Percentiles rank a stretch among this genome's conserved stretches.
Conservation (phyloP, 2,888 invertebrate genomes). For the Lepidochrysops patricia region DNA sequence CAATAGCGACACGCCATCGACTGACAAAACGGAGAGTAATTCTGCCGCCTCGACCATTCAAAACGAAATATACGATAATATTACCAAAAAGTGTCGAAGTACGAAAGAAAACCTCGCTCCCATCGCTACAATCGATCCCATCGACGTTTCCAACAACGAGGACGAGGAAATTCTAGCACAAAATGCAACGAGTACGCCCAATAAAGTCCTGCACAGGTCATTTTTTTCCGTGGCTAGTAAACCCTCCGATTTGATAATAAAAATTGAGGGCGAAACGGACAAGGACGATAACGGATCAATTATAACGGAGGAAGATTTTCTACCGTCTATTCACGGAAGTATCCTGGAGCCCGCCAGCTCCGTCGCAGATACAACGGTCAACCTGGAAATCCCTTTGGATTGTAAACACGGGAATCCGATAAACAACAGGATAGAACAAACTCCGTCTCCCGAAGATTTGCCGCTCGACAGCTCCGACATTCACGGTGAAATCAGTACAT, state of each 20-base stretch:
- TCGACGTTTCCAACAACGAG: conserved; percentile 38
- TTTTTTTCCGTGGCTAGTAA: conserved; percentile 20
- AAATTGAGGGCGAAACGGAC: conserved; percentile 24
- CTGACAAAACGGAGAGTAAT: conserved; percentile 72
- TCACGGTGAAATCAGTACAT: conserved; percentile 73
- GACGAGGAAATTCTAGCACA: conserved; percentile 25
- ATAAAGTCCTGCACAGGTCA: conserved; percentile 21
- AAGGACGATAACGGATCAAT: conserved; percentile 46
- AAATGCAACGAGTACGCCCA: conserved; percentile 25
- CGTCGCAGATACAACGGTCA: conserved; percentile 65
- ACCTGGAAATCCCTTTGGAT: conserved; percentile 71
- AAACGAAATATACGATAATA: conserved; percentile 57
- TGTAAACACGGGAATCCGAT: conserved; percentile 59
- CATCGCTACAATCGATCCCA: conserved; percentile 41
- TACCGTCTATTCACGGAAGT: conserved; percentile 76
- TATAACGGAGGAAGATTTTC: conserved; percentile 74
- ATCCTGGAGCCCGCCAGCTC: conserved; percentile 75
- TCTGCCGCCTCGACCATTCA: conserved; percentile 69
- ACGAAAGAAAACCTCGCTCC: conserved; percentile 39
- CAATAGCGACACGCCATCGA: conserved; percentile 71
- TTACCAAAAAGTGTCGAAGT: conserved; percentile 29
- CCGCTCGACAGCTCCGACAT: conserved; percentile 84
- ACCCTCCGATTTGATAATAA: conserved; percentile 17
- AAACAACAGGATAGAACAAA: conserved; percentile 79
- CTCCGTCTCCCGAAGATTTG: conserved; percentile 89